phyloP scores from a whole-genome alignment of 2,113 vertebrate species.

The Meriones unguiculatus region DNA sequence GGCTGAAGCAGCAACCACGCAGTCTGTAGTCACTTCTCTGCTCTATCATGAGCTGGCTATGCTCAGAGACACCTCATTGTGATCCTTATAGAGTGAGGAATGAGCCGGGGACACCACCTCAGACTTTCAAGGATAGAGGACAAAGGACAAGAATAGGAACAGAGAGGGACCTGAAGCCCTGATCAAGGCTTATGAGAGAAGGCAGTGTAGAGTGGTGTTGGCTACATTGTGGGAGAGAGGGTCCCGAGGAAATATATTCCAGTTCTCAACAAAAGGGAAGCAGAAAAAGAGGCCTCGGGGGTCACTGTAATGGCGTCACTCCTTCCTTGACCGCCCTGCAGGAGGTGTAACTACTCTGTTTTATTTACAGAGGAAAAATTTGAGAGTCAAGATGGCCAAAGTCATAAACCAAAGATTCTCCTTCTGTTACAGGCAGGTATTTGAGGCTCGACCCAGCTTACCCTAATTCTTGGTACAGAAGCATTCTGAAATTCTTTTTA shows the following conservation, averaged over 20 bases:
- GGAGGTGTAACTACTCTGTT: no score
- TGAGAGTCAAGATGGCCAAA: not conserved
- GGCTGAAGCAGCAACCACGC: no score
- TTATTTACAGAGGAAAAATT: not conserved
- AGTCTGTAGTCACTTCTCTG: no score
- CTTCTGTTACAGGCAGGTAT: rapidly evolving
- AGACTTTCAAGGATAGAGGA: not conserved
- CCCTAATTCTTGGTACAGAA: not conserved
- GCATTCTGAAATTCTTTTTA: not conserved
- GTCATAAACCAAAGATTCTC: not conserved
- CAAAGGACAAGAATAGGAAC: not conserved
- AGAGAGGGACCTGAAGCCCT: not conserved
- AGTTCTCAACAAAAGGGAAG: no score
- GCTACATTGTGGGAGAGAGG: not conserved
- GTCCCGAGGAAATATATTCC: not conserved
- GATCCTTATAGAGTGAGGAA: not conserved
- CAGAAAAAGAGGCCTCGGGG: no score
- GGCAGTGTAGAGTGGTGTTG: rapidly evolving
- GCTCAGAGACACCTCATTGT: not conserved
- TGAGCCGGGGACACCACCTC: not conserved
- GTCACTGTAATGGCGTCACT: rapidly evolving
- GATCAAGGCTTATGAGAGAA: not conserved
- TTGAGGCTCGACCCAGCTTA: not conserved
- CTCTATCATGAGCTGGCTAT: not conserved
- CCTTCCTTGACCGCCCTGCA: rapidly evolving